Conservation (phyloP, 1,140 invertebrate genomes). For the Diuraphis noxia region DNA sequence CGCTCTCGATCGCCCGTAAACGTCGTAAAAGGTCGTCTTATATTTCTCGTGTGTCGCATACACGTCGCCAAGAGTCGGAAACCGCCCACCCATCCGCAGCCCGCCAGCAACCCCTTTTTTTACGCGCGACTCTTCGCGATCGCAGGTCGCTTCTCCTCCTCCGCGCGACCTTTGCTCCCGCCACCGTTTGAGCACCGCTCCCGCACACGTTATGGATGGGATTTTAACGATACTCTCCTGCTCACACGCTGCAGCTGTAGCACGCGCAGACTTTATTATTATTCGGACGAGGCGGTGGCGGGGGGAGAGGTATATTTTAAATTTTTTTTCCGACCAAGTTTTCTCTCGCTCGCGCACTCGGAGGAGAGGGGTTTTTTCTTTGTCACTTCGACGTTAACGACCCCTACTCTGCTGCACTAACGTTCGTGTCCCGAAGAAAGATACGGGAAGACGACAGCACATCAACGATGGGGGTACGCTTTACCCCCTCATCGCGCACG, state of each 20-base stretch:
- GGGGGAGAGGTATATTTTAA: neutral
- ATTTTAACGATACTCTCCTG: constrained; percentile 50
- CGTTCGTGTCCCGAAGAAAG: neutral
- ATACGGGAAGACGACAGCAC: neutral
- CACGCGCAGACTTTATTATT: constrained; percentile 38
- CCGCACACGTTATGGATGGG: constrained; percentile 47
- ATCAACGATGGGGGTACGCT: neutral
- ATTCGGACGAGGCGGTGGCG: constrained; percentile 19
- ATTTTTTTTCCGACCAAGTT: neutral
- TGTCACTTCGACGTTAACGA: constrained; percentile 37
- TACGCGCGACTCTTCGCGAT: constrained; percentile 10
- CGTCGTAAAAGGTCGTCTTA: neutral
- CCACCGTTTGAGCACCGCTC: neutral
- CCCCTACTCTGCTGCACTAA: neutral
- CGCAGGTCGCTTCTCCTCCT: too few relatives aligned
- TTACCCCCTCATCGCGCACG: neutral
- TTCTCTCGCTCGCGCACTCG: neutral
- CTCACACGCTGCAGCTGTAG: neutral
- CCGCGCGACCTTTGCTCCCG: neutral
- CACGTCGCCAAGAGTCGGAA: constrained; percentile 15
- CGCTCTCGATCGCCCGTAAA: neutral
- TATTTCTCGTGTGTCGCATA: neutral
- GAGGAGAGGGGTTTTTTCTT: neutral
- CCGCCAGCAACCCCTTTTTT: constrained; percentile 7
- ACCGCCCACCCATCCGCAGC: neutral